Evolutionary conservation across 2,113 vertebrate genomes (phyloP), one percentile per base, ranked within the genome.

Genomic region (Microtus ochrogaster): DNA sequence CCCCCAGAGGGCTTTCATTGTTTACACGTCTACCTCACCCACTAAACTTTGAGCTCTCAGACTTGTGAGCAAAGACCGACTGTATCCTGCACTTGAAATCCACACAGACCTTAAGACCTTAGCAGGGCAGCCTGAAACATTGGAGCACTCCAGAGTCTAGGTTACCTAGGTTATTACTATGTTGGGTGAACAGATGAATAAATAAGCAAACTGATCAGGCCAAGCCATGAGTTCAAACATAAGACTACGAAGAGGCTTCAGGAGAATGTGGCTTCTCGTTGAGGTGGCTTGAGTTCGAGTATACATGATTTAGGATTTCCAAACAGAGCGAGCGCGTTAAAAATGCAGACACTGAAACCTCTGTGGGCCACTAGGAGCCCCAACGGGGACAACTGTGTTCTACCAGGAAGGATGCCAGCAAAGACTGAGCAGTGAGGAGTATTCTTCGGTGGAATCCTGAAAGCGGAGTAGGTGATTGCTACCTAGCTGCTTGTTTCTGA

Each of bases 1-100:
- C 73, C 96, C 97, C 95, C 90, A 87, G 90, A 96, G 87, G 92
- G 84, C 79, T 84, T 95, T 88, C 74, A 88, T 11, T 94, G 95
- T 97, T 97, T 95, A 93, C 88, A 41, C 9, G 94, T 84, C 95
- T 85, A 81, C 94, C 95, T 97, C 94, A 84, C 94, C 92, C 83
- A 65, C 88, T 95, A 97, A 96, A 97, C 93, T 97, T 93, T 96
- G 93, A 95, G 97, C 90, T 88, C 93, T 88, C 14, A 28, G 84
- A 73, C 86, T 55, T 41, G 24, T 41, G 66, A 73, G 86, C 68
- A 58, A 93, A 95, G 92, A 94, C 91, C 58, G 19, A 61, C 74
- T 44, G 36, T 90, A 94, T 94, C 88, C 58, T 3, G 94, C 70
- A 73, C 72, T 94, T 66, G 58, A 83, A 95, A 94, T 90, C 33